Base-by-base conservation (phyloP, 2,888 invertebrate genomes). In the Nomada ruficornis region DNA sequence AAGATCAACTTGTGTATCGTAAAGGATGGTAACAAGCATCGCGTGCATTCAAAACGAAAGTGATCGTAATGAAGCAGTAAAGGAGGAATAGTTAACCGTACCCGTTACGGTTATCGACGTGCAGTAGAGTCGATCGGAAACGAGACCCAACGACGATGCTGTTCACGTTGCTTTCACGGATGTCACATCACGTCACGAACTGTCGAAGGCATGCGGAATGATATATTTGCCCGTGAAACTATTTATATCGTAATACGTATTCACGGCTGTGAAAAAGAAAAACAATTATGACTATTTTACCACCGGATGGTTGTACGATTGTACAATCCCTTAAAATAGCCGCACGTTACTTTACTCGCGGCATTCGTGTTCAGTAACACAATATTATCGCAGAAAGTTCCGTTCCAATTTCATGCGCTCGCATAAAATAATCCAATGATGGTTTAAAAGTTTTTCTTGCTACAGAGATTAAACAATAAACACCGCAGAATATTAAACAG, bases 131-230 rank as follows among this genome's bases (percentile, higher is more conserved):
- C 42, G 73, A 75, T 72, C 69, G 80, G 76, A 75, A 77, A 80
- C 50, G 65, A 68, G 59, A 36, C 26, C 50, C 44, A 47, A 47
- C 57, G 67, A 36, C 69, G 57, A 86, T 79, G 80, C 84, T 47
- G 71, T 71, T 78, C 80, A 82, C 85, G 88, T 86, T 79, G 83
- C 81, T 76, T 71, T 75, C 73, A 52, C 83, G 84, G 77, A 85
- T 87, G 88, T 88, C 86, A 89, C 83, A 89, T 86, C 80, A 83
- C 81, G 74, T 59, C 65, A 70, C 55, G 80, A 42, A 23, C 50
- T 63, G 60, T 68, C 55, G 54, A 69, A 62, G 65, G 47, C 83
- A 72, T 23, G 60, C 81, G 63, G 77, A 79, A 83, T 79, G 75
- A 77, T 77, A 80, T 83, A 80, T 81, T 82, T 77, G 76, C 80